phyloP scores from a whole-genome alignment of 1,140 invertebrate species.

The Hypothenemus hampei region DNA sequence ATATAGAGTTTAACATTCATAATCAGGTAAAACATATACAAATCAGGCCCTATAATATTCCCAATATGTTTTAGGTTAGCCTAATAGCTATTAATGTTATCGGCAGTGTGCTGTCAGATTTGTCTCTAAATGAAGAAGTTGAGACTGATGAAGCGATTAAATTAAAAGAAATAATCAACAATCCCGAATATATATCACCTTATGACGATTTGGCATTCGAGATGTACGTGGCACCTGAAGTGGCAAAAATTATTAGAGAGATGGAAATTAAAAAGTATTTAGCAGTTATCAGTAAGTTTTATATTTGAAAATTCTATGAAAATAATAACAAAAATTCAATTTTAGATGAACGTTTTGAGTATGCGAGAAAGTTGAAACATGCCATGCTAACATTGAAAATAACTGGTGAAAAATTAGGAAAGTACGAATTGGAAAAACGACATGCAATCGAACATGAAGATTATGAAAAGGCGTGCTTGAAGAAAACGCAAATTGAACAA shows the following conservation, averaged over 20 bases:
- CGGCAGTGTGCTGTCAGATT: constrained; percentile 33
- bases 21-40: constrained; percentile 66
- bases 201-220: constrained; percentile 94
- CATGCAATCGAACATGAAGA: constrained; percentile 88
- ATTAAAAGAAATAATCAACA: constrained; percentile 47
- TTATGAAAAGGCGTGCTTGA: constrained; percentile 81
- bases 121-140: constrained; percentile 9
- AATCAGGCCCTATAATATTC: constrained; percentile 23
- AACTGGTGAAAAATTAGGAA: constrained; percentile 83
- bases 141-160: constrained; percentile 18
- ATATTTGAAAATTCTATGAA: not conserved
- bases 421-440: constrained; percentile 85
- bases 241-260: constrained; percentile 79
- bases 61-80: constrained; percentile 39
- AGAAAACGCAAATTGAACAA: constrained; percentile 84
- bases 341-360: constrained; percentile 84
- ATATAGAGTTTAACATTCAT: constrained; percentile 65
- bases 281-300: constrained; percentile 65
- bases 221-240: constrained; percentile 95
- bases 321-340: no score
- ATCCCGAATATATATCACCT: constrained; percentile 69
- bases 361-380: constrained; percentile 82
- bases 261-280: constrained; percentile 82
- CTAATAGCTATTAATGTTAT: constrained; percentile 46
- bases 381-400: constrained; percentile 76